These are phyloP conservation scores for Trogon surrucura DNA, from an alignment of 2,113 vertebrate species.

Conservation along the genomic window DNA sequence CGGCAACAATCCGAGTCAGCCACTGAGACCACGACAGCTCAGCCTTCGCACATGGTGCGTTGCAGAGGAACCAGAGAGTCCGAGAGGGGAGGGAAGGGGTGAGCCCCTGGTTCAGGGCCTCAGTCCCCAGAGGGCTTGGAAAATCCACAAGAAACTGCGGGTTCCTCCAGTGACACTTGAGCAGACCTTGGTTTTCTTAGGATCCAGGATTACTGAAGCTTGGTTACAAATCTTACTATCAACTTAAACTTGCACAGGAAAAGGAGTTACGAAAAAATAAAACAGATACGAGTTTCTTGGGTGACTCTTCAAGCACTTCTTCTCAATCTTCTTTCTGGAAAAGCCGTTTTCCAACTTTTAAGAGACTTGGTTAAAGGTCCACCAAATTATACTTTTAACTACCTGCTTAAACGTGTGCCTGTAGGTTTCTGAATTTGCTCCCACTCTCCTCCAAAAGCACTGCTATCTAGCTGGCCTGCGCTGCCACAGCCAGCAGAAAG, in stretches of 20 bases:
- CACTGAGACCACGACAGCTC: neutral
- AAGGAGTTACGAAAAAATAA: neutral
- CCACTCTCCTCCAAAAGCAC: neutral
- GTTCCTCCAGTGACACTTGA: neutral
- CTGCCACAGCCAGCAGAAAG: neutral
- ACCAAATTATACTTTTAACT: neutral
- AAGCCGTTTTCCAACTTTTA: neutral
- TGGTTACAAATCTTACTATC: neutral
- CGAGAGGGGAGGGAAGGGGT: neutral
- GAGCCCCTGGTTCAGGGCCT: neutral
- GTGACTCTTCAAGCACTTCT: neutral
- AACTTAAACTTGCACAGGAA: neutral
- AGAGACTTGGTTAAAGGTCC: neutral
- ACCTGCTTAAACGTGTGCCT: accelerated
- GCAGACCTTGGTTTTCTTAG: neutral
- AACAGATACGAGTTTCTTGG: neutral
- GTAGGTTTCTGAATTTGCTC: neutral
- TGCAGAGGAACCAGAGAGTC: neutral
- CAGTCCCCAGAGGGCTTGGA: neutral
- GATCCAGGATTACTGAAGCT: neutral
- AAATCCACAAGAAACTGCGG: neutral
- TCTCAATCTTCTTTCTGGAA: neutral
- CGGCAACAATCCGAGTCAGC: neutral
- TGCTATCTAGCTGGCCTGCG: neutral
- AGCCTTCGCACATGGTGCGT: neutral